These are phyloP conservation scores for Habrosyne pyritoides DNA, from an alignment of 2,888 invertebrate species.

Conservation along the genomic window DNA sequence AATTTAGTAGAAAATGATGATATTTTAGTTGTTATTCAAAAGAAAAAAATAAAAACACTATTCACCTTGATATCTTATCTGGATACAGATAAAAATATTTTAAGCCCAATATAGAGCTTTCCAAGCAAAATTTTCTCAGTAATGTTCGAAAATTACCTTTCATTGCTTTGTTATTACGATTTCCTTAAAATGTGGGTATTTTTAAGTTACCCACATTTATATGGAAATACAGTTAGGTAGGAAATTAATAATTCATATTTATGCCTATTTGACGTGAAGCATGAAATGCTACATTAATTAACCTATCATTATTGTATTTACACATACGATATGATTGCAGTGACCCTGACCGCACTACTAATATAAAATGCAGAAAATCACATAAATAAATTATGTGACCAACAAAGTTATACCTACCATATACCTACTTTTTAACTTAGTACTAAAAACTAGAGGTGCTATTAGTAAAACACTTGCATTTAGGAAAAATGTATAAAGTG, in stretches of 20 bases:
- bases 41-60: constrained; percentile 6
- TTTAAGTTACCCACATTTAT: neutral
- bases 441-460: neutral
- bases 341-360: neutral
- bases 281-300: constrained; percentile 6
- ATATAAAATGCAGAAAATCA: no score
- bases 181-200: constrained; percentile 12
- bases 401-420: neutral
- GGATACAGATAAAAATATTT: constrained; percentile 76
- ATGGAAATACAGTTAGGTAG: neutral
- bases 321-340: neutral
- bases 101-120: constrained; percentile 62
- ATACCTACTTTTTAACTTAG: no score
- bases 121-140: constrained; percentile 57
- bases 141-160: constrained; percentile 43
- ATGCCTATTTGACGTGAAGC: neutral
- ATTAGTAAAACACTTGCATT: constrained; percentile 48
- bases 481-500: constrained; percentile 80
- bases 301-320: constrained; percentile 2
- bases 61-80: constrained; percentile 65
- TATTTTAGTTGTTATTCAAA: no score
- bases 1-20: no score
- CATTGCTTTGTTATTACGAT: constrained; percentile 26
- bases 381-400: neutral
- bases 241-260: constrained; percentile 1